phyloP scores from a whole-genome alignment of 2,113 vertebrate genomes.

The Ranitomeya variabilis region DNA sequence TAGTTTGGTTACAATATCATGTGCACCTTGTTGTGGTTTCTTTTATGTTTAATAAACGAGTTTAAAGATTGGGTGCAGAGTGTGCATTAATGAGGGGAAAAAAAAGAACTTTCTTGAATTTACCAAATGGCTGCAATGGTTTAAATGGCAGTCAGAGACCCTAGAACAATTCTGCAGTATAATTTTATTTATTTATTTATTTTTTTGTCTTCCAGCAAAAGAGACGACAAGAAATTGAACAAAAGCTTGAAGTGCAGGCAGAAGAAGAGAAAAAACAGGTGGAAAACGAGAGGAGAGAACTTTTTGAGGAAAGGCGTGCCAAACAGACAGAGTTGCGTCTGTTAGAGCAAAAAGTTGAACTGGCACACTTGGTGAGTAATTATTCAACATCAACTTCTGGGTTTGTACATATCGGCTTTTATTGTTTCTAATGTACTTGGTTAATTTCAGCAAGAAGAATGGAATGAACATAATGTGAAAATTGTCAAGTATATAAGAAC shows the following conservation, averaged over 20 bases:
- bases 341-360: conserved; percentile 96
- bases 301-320: conserved; percentile 95
- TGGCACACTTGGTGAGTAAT: conserved; percentile 91
- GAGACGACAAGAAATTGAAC: conserved; percentile 93
- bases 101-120: too few relatives aligned
- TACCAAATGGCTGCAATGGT: too few relatives aligned
- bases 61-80: too few relatives aligned
- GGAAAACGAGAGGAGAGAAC: conserved; percentile 90
- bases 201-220: conserved; percentile 80
- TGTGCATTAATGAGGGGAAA: too few relatives aligned
- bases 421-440: conserved; percentile 24
- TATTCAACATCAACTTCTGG: conserved; percentile 33
- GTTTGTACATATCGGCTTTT: neutral
- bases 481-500: conserved; percentile 97
- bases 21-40: too few relatives aligned
- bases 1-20: too few relatives aligned
- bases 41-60: too few relatives aligned
- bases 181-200: neutral
- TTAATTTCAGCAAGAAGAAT: conserved; percentile 92
- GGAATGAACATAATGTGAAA: conserved; percentile 92
- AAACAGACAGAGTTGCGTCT: conserved; percentile 96
- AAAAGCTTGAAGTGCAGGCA: conserved; percentile 97
- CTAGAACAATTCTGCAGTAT: too few relatives aligned
- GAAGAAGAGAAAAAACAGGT: conserved; percentile 94
- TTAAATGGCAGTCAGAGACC: too few relatives aligned